These are phyloP conservation scores for Venusia cambrica DNA, from an alignment of 2,888 invertebrate genomes.

Conservation along the genomic window DNA sequence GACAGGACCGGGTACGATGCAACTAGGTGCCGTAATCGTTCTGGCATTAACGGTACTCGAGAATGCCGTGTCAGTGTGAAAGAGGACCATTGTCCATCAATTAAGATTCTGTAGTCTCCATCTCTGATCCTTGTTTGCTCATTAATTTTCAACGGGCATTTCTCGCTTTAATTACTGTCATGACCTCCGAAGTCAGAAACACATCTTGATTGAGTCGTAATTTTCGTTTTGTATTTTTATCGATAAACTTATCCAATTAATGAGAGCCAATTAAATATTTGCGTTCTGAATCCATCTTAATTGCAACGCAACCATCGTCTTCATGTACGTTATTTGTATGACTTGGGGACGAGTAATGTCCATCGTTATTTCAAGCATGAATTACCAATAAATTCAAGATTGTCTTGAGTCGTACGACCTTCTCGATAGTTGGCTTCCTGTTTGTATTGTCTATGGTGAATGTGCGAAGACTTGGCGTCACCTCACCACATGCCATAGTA, in stretches of 20 bases:
- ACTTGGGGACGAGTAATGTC: no score
- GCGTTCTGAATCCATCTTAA: slow-evolving; percentile 9
- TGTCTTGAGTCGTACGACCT: slow-evolving; percentile 24
- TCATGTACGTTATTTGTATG: slow-evolving; percentile 2
- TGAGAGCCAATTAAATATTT: slow-evolving; percentile 8
- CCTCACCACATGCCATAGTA: slow-evolving; percentile 22
- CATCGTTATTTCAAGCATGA: no score
- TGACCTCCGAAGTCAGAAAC: slow-evolving; percentile 9
- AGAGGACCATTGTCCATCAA: slow-evolving; percentile 37
- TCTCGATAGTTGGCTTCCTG: slow-evolving; percentile 31
- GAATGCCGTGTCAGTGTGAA: slow-evolving; percentile 39
- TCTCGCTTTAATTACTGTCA: slow-evolving; percentile 6
- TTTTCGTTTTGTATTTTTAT: slow-evolving; percentile 8
- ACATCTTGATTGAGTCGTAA: slow-evolving; percentile 18
- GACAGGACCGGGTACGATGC: slow-evolving; percentile 58
- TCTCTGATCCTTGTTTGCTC: slow-evolving; percentile 33
- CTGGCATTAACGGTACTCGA: slow-evolving; percentile 49
- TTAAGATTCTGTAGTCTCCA: slow-evolving; percentile 41
- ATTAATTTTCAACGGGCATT: slow-evolving; percentile 23
- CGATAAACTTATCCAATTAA: slow-evolving; percentile 4
- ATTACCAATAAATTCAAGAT: slow-evolving; percentile 5
- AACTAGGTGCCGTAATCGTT: slow-evolving; percentile 51
- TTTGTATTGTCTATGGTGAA: slow-evolving; percentile 36
- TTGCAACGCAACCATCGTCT: slow-evolving; percentile 1
- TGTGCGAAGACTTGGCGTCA: slow-evolving; percentile 30